Evolutionary conservation across 2,888 invertebrate species (phyloP), one percentile per base, ranked within the genome.

Genomic region (Terebella lapidaria): DNA sequence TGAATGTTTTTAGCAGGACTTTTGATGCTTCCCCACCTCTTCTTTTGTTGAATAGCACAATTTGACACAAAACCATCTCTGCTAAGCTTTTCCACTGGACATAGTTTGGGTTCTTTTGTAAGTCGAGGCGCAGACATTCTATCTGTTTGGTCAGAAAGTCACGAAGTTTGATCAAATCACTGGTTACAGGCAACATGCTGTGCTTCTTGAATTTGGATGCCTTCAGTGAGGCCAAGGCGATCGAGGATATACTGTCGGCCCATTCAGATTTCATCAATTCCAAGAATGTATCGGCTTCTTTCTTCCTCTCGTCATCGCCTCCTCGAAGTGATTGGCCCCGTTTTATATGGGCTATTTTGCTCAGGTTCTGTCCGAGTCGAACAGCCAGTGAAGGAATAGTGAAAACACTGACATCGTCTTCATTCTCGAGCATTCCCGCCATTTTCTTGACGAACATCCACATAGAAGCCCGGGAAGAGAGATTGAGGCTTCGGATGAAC

Each of bases 161-260:
- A 10, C 18, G 10, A 10, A 35, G 18, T 10, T 15, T 10, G 10
- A 35, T 18, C 35, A 35, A 18, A 18, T 35, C 35, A 15, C 18
- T 35, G 10, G 35, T 35, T 18, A 35, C 35, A 35, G 35, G 35
- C 18, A 35, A 18, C 35, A 35, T 35, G n/a, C 42, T 30, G 30
- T 45, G 53, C 53, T 58, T 54, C 35, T 53, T 52, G 47, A 57
- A 57, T 15, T 42, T 60, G 20, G 52, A 58, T 22, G 46, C 53
- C 45, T 27, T 60, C 24, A 60, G 28, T 22, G 57, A 54, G n/a
- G 54, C 54, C 18, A 60, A 42, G 29, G 60, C 60, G 4, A 58
- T 25, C n/a, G 57, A 58, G 1, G 58, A 60, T 20, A 53, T 42
- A 22, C 35, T 53, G 24, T 53, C 29, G 30, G 60, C 54, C 57